Percentiles rank a stretch among this genome's conserved stretches.
Conservation (phyloP, 2,113 vertebrate species). For the Perccottus glenii region DNA sequence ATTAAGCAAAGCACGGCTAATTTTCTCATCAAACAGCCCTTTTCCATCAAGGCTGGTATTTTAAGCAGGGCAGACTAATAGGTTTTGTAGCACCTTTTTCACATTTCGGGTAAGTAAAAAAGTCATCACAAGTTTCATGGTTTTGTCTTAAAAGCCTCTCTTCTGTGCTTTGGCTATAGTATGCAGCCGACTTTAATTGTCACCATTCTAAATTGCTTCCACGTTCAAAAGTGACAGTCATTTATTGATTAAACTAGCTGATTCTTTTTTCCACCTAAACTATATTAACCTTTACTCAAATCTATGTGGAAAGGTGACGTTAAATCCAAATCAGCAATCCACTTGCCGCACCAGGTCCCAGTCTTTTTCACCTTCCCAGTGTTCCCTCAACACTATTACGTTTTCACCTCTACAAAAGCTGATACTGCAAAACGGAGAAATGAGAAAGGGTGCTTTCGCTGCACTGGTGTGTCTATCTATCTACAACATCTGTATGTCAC, state of each 20-base stretch:
- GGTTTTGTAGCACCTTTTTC: conserved; percentile 25
- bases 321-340: conserved; percentile 23
- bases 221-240: conserved; percentile 9
- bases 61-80: conserved; percentile 35
- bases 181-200: not conserved
- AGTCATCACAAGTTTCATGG: not conserved
- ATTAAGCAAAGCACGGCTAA: conserved; percentile 25
- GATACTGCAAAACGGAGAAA: conserved; percentile 61
- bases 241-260: conserved; percentile 10
- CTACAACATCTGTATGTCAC: not conserved
- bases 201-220: conserved; percentile 12
- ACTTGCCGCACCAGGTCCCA: conserved; percentile 12
- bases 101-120: conserved; percentile 12
- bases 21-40: conserved; percentile 44
- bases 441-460: conserved; percentile 18
- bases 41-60: conserved; percentile 51
- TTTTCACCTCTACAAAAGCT: conserved; percentile 56
- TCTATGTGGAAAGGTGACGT: conserved; percentile 37
- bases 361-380: conserved; percentile 57
- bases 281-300: conserved; percentile 36
- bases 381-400: conserved; percentile 30
- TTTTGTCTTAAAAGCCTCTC: not conserved
- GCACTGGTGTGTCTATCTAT: conserved; percentile 10
- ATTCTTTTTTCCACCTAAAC: conserved; percentile 3
- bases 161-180: not conserved